Evolutionary conservation across 2,113 vertebrate genomes (phyloP), one percentile per base, ranked within the genome.

Genomic region (Anas platyrhynchos): DNA sequence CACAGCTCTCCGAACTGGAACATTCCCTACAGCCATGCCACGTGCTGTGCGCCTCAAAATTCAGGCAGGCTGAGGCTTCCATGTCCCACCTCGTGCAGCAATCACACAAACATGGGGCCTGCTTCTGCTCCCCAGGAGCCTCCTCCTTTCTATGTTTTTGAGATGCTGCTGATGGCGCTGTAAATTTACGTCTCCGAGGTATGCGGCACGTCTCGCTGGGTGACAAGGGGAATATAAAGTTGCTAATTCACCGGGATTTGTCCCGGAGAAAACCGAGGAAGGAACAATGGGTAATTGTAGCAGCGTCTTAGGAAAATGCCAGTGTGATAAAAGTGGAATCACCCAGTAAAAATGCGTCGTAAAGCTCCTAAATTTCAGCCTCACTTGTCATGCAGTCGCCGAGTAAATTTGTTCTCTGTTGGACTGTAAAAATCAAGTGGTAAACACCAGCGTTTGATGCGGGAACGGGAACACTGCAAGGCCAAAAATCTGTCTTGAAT

Each of bases 321-420:
- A 15, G 34, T 11, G 81, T 63, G 89, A 91, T 97, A 91, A 94
- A 98, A 95, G 86, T 68, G 80, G 94, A 95, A 94, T 93, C 86
- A 43, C 83, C 61, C 86, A 31, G 69, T 77, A 96, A 94, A 97
- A 96, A 93, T 2, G 52, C 27, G 76, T 75, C 34, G 34, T 91
- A 85, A 93, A 94, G 86, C 89, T 97, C 96, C 93, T 95, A 84
- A 95, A 88, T 96, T 71, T 93, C 61, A 95, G 89, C 90, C 94
- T 91, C 80, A 5, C 95, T 95, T 95, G 95, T 94, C 96, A 79
- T 14, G 73, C 86, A 93, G 15, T 83, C 83, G 63, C 92, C 87
- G 79, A 85, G 95, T 91, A 97, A 96, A 97, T 94, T 62, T 92
- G 20, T 38, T 95, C 80, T 93, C 86, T 65, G 82, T 79, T 41